Evolutionary conservation across 2,113 vertebrate species (phyloP).

Genomic region (Laticauda colubrina): DNA sequence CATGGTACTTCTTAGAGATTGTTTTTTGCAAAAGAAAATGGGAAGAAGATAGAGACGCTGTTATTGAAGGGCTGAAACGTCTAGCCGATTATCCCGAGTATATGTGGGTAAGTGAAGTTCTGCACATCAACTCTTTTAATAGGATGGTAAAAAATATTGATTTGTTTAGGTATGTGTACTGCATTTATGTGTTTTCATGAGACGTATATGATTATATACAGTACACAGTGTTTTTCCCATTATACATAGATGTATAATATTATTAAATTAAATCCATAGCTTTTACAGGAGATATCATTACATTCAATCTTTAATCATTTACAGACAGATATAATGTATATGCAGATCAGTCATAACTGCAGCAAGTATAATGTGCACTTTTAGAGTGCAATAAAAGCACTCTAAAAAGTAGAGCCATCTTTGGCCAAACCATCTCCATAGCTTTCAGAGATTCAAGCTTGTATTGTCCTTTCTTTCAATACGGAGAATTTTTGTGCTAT

Average conservation of each 20-base stretch:
- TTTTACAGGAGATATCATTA: neutral
- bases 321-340: neutral
- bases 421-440: neutral
- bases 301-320: neutral
- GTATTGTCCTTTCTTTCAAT: neutral
- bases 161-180: neutral
- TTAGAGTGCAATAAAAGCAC: neutral
- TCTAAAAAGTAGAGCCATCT: neutral
- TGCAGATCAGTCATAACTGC: neutral
- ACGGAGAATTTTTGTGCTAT: neutral
- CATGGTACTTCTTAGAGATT: slow-evolving; percentile 98
- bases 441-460: neutral
- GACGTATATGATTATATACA: neutral
- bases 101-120: slow-evolving; percentile 89
- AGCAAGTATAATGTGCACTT: neutral
- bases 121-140: neutral
- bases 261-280: neutral
- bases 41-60: slow-evolving; percentile 92
- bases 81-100: slow-evolving; percentile 91
- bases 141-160: neutral
- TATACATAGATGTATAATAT: neutral
- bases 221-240: neutral
- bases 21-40: slow-evolving; percentile 98
- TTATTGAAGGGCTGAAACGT: slow-evolving; percentile 79
- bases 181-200: neutral